A percentile compares a stretch with the other conserved stretches of the same genome.
phyloP scores from a whole-genome alignment of 2,113 vertebrate genomes.

The cat (Felis catus) region DNA sequence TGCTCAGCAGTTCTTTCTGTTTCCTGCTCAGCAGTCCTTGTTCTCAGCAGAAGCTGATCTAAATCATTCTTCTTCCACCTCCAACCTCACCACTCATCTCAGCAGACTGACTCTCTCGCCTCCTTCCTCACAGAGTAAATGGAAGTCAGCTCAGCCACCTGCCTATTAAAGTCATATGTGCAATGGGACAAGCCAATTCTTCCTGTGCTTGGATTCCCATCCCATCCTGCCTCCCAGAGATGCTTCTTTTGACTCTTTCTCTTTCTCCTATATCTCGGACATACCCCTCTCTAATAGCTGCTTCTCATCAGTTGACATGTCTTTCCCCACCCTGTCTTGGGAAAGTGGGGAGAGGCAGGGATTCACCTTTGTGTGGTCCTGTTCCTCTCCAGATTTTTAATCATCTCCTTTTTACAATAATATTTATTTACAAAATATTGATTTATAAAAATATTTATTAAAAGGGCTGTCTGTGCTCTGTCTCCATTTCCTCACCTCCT shows the following conservation, averaged over 20 bases:
- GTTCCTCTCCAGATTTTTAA: background rate
- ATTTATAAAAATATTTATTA: background rate
- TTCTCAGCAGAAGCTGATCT: background rate
- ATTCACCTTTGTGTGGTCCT: background rate
- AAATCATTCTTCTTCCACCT: background rate
- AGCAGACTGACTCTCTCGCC: background rate
- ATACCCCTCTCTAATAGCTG: background rate
- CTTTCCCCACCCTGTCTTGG: background rate
- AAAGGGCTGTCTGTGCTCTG: background rate
- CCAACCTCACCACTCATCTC: background rate
- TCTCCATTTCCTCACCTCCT: background rate
- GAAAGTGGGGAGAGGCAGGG: background rate
- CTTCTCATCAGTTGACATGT: background rate
- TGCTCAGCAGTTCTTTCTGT: background rate
- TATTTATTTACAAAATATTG: background rate
- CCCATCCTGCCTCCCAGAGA: background rate
- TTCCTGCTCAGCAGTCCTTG: background rate
- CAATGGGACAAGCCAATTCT: background rate
- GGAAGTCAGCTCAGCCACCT: background rate
- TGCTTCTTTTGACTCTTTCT: background rate
- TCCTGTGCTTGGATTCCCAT: no score
- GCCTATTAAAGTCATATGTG: background rate
- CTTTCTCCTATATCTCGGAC: background rate
- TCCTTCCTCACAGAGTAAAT: background rate
- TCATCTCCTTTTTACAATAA: background rate